Evolutionary conservation across 2,113 vertebrate species (phyloP).

Genomic region (Cervus canadensis): DNA sequence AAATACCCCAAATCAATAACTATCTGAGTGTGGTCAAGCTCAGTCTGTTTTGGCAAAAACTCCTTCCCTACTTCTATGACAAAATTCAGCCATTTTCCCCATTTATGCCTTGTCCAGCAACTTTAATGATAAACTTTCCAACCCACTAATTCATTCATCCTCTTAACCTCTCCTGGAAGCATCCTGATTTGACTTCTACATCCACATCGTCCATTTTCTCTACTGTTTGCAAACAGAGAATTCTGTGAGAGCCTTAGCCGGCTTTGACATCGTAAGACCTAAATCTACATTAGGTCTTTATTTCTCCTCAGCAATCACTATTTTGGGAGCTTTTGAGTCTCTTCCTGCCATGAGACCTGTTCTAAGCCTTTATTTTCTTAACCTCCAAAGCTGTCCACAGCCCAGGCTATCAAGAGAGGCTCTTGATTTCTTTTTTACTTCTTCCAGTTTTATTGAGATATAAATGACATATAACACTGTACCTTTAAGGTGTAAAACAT

Average conservation of each 20-base stretch:
- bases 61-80: not conserved
- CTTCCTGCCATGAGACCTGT: not conserved
- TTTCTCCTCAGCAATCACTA: not conserved
- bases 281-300: not conserved
- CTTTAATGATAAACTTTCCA: not conserved
- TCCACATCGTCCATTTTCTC: not conserved
- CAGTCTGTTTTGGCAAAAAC: not conserved
- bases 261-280: not conserved
- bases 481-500: not conserved
- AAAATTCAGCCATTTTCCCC: not conserved
- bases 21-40: not conserved
- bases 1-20: not conserved
- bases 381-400: not conserved
- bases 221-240: not conserved
- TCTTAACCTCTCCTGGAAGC: not conserved
- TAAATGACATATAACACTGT: not conserved
- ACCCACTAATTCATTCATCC: not conserved
- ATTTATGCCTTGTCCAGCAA: not conserved
- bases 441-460: not conserved
- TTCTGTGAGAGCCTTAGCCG: not conserved
- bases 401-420: not conserved
- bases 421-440: not conserved
- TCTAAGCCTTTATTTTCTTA: not conserved
- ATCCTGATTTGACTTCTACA: not conserved
- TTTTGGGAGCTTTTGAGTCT: not conserved